Percentiles rank a stretch among this genome's conserved stretches.
These are phyloP conservation scores for Channa maculata DNA, from an alignment of 2,113 vertebrate genomes.

Conservation along the genomic window DNA sequence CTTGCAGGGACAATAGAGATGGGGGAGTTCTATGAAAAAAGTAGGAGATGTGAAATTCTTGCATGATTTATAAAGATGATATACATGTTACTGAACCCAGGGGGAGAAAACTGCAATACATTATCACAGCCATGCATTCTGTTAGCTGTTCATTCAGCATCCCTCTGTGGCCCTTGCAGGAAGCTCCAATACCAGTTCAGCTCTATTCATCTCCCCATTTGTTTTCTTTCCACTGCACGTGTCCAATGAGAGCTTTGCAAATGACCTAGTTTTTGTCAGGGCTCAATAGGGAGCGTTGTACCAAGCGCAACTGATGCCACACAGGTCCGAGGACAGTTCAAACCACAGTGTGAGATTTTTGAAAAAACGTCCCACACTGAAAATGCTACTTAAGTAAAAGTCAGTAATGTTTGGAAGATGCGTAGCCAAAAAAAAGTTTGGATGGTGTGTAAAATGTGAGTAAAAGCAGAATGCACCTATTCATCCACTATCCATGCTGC, in stretches of 20 bases:
- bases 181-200: constrained; percentile 69
- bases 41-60: constrained; percentile 45
- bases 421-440: too few species aligned
- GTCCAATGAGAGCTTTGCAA: constrained; percentile 68
- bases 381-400: too few species aligned
- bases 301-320: constrained; percentile 72
- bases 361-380: not conserved
- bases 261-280: constrained; percentile 79
- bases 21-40: constrained; percentile 26
- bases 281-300: constrained; percentile 74
- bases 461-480: too few species aligned
- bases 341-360: constrained; percentile 30
- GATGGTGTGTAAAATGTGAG: too few species aligned
- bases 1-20: constrained; percentile 11
- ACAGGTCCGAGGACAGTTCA: constrained; percentile 51
- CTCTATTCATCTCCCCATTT: constrained; percentile 64
- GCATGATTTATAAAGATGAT: constrained; percentile 42
- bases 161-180: constrained; percentile 62
- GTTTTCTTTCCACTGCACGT: constrained; percentile 68
- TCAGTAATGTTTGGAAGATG: too few species aligned
- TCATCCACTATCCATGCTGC: too few species aligned
- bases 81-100: constrained; percentile 55
- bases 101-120: constrained; percentile 41
- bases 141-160: constrained; percentile 53
- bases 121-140: constrained; percentile 46